Conservation (phyloP, 2,888 invertebrate genomes). For the Drosophila paramelanica region DNA sequence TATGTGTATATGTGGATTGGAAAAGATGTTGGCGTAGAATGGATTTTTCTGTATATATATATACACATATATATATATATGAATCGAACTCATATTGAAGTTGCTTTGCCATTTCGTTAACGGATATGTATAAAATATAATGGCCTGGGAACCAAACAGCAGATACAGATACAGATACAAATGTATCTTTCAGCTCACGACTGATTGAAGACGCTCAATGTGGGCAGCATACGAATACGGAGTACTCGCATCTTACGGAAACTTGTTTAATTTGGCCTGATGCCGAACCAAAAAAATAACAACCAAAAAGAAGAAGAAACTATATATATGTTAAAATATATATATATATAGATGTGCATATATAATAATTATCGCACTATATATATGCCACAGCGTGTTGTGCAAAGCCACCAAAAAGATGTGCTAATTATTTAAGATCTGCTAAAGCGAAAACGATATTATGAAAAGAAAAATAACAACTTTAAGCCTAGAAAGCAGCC, state of each 20-base stretch:
- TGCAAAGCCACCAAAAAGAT: constrained; percentile 14
- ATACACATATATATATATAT: constrained; percentile 18
- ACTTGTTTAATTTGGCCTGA: constrained; percentile 62
- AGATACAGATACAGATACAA: constrained; percentile 26
- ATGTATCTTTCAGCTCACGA: constrained; percentile 34
- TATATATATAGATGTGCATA: constrained; percentile 9
- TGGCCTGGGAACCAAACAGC: constrained; percentile 54
- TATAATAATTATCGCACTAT: constrained; percentile 17
- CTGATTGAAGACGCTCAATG: constrained; percentile 36
- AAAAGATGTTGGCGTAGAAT: constrained; percentile 61
- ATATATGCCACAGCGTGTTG: constrained; percentile 19
- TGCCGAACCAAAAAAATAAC: constrained; percentile 26
- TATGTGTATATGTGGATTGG: constrained; percentile 15
- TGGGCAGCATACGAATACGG: constrained; percentile 31
- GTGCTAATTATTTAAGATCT: constrained; percentile 45
- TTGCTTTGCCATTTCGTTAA: constrained; percentile 55
- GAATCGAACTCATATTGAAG: constrained; percentile 39
- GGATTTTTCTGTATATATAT: constrained; percentile 43
- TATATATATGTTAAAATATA: constrained; percentile 1
- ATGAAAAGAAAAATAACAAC: neutral
- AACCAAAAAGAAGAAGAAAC: neutral
- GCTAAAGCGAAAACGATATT: constrained; percentile 7
- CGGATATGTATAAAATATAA: constrained; percentile 57
- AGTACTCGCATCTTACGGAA: constrained; percentile 35
- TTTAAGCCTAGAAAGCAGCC: constrained; percentile 6